phyloP scores from a whole-genome alignment of 30 jellyfish, hydroid and myxozoan genomes.

The Chironex yamaguchii region DNA sequence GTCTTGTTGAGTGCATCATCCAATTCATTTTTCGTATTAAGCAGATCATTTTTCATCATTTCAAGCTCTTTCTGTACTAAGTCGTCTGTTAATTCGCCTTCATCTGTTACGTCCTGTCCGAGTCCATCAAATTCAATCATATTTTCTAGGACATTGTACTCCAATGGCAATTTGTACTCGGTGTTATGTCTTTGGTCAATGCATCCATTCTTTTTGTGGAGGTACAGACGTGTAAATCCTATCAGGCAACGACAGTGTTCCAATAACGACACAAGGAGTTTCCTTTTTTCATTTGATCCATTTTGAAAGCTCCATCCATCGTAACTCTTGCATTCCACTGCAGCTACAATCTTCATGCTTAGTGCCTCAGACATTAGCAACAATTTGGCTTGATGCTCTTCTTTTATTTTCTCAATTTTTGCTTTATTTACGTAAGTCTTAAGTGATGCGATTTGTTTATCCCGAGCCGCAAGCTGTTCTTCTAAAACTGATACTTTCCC shows the following conservation, averaged over 20 bases:
- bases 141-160: neutral
- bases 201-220: neutral
- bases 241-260: slow-evolving; percentile 46
- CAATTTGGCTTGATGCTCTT: slow-evolving; percentile 33
- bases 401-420: neutral
- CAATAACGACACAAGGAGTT: neutral
- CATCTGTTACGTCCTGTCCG: neutral
- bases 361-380: slow-evolving; percentile 52
- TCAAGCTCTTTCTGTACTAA: neutral
- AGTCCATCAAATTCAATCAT: neutral
- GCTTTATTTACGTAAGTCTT: slow-evolving; percentile 3
- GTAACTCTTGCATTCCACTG: slow-evolving; percentile 27
- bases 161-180: no score
- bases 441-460: slow-evolving; percentile 19
- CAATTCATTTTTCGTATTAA: neutral
- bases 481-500: slow-evolving; percentile 9
- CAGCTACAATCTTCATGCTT: slow-evolving; percentile 62
- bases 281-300: neutral
- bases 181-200: no score
- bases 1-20: neutral
- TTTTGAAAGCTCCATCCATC: neutral
- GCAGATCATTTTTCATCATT: neutral
- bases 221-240: neutral
- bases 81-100: neutral
- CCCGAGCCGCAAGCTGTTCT: slow-evolving; percentile 33